These are phyloP conservation scores for Blomia tropicalis DNA, from an alignment of 2,888 invertebrate genomes.

Conservation along the genomic window DNA sequence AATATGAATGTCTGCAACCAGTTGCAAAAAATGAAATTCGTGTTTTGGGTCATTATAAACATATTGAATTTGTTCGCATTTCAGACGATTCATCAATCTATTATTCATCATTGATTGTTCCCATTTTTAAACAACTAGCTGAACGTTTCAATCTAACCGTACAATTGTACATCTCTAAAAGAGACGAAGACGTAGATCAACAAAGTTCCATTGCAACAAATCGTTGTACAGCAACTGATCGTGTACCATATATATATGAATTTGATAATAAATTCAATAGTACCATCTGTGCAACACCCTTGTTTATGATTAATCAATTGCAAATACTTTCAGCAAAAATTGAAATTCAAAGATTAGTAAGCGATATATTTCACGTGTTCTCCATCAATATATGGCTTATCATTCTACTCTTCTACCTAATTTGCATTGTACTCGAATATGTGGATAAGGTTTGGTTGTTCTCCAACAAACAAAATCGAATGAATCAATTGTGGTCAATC, in stretches of 20 bases:
- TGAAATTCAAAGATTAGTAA: background rate
- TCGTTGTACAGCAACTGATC: background rate
- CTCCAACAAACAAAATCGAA: no score
- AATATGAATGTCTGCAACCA: background rate
- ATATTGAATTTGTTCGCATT: background rate
- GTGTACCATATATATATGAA: background rate
- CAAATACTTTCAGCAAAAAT: background rate
- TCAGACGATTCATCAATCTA: background rate
- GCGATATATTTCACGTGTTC: background rate
- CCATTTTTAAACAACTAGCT: background rate
- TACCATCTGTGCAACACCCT: background rate
- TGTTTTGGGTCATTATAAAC: background rate
- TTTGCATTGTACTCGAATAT: background rate
- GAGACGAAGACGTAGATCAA: background rate
- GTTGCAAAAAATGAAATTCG: background rate
- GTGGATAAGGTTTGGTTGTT: no score
- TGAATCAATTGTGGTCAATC: background rate
- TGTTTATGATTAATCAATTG: background rate
- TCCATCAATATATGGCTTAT: background rate
- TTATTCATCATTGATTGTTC: background rate
- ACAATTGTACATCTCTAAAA: background rate
- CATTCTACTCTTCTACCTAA: background rate
- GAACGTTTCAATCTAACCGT: background rate
- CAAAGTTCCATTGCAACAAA: background rate
- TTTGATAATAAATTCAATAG: background rate